A percentile compares a stretch with the other conserved stretches of the same genome.
These are phyloP conservation scores for Acleris holmiana DNA, from an alignment of 2,888 invertebrate genomes.

Conservation along the genomic window DNA sequence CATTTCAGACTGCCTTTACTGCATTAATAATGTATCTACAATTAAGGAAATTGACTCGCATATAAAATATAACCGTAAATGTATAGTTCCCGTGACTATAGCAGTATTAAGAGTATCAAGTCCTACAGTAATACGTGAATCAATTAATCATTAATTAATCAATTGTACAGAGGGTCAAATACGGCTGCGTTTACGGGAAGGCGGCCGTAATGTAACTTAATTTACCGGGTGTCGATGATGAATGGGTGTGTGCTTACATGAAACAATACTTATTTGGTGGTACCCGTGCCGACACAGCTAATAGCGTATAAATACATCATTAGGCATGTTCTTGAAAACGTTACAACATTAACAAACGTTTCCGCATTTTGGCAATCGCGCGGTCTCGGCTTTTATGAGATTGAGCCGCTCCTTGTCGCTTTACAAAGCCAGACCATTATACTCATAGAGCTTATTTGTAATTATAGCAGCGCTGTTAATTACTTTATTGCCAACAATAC, in stretches of 20 bases:
- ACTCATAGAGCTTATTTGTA: constrained; percentile 14
- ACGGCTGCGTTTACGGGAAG: constrained; percentile 12
- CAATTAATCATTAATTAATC: no score
- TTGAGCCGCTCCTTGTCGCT: constrained; percentile 1
- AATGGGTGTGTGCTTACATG: constrained; percentile 23
- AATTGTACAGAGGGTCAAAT: constrained; percentile 9
- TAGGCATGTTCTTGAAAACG: constrained; percentile 32
- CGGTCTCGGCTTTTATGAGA: constrained; percentile 2
- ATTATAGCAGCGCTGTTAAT: constrained; percentile 10
- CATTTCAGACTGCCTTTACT: no score
- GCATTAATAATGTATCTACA: no score
- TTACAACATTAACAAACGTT: constrained; percentile 10
- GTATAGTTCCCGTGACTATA: no score
- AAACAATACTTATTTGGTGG: constrained; percentile 38
- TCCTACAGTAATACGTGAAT: no score
- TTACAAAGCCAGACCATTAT: constrained; percentile 2
- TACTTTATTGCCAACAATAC: constrained; percentile 1
- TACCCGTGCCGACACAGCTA: constrained; percentile 8
- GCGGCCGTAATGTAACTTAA: constrained; percentile 17
- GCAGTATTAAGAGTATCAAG: no score
- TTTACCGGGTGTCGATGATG: constrained; percentile 29
- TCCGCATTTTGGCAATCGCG: constrained; percentile 23
- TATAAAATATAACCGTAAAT: no score
- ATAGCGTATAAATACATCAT: constrained; percentile 26
- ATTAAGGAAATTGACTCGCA: no score